Base-by-base conservation (phyloP, 2,888 invertebrate genomes). In the Aleiodes leptofemur region DNA sequence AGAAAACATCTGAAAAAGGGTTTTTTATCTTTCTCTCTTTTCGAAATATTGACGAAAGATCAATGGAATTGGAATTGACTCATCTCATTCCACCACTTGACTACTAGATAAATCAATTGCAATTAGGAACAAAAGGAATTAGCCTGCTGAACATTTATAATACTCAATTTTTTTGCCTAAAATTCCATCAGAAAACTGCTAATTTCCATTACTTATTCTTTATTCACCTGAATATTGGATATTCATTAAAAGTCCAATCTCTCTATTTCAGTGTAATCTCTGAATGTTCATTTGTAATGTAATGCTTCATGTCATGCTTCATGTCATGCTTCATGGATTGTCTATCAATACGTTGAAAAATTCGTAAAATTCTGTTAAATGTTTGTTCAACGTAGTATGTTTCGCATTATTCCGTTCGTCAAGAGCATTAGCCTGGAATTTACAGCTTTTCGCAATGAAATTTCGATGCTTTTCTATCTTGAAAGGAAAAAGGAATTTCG, bases 221-320 rank as follows among this genome's bases (percentile, higher is more conserved):
- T 11, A 64, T 16, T 43, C 23, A 9, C 16, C 11, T n/a, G 13
- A 55, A 55, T n/a, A 55, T 55, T 11, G 14, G 16, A 64, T 64
- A 43, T 48, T 64, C 43, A 64, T 43, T 64, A 23, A 16, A 3
- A 43, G 16, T 64, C 64, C 11, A 43, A 7, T 64, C 23, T 48
- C 14, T 34, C 4, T 38, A 38, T 13, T 38, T 38, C 16, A 34
- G 43, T 43, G 9, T 9, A 48, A 14, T 6, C 13, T 2, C 23
- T 16, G 7, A 38, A 43, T 16, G 23, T 64, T 64, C 23, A 64
- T 48, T 64, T 16, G 48, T 64, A 29, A 43, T 43, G 14, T 11
- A 64, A 64, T n/a, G 64, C 64, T 64, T 64, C 16, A 16, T 38
- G 64, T 48, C 16, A 64, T 64, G 64, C 23, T 64, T 48, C 64